Conservation (phyloP, 2,113 vertebrate genomes). For the Triplophysa siluroides region DNA sequence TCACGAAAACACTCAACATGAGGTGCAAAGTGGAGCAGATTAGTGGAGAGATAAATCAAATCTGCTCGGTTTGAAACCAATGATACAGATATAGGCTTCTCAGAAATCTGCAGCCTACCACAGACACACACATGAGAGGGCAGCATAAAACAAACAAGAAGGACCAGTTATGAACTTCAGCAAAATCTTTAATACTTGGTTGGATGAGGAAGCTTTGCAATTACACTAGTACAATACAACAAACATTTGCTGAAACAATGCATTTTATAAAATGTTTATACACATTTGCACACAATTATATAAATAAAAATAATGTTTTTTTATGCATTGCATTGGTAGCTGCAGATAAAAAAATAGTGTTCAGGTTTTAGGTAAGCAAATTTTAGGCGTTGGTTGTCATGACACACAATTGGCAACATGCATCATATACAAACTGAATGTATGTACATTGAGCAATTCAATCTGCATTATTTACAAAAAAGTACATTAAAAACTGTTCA, state of each 20-base stretch:
- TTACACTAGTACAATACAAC: neutral
- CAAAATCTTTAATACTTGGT: constrained; percentile 4
- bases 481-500: no score
- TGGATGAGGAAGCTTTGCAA: neutral
- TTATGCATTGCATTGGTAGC: no score
- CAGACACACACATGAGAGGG: constrained; percentile 12
- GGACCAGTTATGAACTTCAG: neutral
- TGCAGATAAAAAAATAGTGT: no score
- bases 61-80: constrained; percentile 21
- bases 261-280: neutral
- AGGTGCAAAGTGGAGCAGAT: constrained; percentile 21
- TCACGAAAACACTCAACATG: neutral
- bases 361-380: no score
- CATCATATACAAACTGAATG: no score
- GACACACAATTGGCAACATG: no score
- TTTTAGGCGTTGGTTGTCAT: no score
- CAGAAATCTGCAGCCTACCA: constrained; percentile 4
- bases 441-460: no score
- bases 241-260: neutral
- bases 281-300: no score
- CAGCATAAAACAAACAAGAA: neutral
- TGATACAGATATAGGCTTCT: constrained; percentile 22
- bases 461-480: no score
- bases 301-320: no score
- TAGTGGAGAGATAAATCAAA: constrained; percentile 7